Percentiles rank a stretch among this genome's conserved stretches.
These are phyloP conservation scores for Vanessa cardui DNA, from an alignment of 2,888 invertebrate genomes.

Conservation along the genomic window DNA sequence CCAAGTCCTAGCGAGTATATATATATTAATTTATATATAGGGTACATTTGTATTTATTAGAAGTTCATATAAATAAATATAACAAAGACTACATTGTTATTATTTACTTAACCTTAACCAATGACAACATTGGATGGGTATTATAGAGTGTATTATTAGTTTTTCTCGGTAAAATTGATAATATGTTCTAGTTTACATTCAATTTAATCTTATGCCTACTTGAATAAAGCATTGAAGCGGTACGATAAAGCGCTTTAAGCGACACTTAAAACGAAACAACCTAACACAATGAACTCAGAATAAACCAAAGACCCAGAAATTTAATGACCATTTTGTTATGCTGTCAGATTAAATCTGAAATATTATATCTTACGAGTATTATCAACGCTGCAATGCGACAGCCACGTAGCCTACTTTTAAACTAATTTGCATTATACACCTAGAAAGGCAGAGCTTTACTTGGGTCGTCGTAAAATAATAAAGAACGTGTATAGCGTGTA, in stretches of 20 bases:
- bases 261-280: background rate
- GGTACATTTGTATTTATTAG: too few species aligned
- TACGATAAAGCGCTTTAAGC: background rate
- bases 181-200: too few species aligned
- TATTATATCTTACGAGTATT: conserved; percentile 25
- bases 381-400: conserved; percentile 35
- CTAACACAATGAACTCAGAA: conserved; percentile 1
- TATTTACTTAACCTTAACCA: too few species aligned
- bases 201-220: too few species aligned
- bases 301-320: conserved; percentile 5
- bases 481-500: too few species aligned
- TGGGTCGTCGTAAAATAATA: background rate
- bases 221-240: background rate
- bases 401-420: conserved; percentile 20
- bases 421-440: conserved; percentile 21
- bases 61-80: too few species aligned
- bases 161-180: too few species aligned
- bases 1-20: too few species aligned
- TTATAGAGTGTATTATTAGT: too few species aligned
- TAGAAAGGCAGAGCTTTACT: background rate
- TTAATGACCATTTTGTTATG: conserved; percentile 15
- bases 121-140: too few species aligned
- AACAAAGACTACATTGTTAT: too few species aligned
- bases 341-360: conserved; percentile 32
- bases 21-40: too few species aligned